Evolutionary conservation across 2,888 invertebrate genomes (phyloP).

Genomic region (Periphyllus acericola): DNA sequence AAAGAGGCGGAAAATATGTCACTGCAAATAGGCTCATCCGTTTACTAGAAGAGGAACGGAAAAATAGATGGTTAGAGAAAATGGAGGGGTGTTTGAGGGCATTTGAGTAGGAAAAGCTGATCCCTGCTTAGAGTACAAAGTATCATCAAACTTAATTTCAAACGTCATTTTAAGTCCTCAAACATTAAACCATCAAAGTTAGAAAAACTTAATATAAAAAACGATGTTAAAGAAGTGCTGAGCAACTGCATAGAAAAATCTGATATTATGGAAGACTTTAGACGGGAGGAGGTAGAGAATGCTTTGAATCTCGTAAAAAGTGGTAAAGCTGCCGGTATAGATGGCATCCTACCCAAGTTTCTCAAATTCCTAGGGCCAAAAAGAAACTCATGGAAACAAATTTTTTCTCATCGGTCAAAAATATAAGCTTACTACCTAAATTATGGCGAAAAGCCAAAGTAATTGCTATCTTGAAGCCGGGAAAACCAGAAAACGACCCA

Average conservation of each 20-base stretch:
- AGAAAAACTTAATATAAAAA: not conserved
- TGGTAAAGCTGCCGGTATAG: no score
- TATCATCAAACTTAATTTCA: not conserved
- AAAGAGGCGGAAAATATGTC: not conserved
- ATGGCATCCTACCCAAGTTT: not conserved
- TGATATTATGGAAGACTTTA: not conserved
- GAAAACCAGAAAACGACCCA: no score
- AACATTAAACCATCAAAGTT: not conserved
- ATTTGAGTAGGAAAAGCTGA: constrained; percentile 5
- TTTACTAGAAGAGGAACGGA: not conserved
- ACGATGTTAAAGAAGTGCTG: not conserved
- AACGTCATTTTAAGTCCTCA: not conserved
- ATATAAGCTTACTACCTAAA: not conserved
- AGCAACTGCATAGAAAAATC: not conserved
- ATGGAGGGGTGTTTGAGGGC: not conserved
- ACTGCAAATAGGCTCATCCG: not conserved
- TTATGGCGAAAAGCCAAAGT: no score
- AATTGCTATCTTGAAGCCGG: no score
- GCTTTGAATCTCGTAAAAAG: no score
- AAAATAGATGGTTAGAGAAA: not conserved
- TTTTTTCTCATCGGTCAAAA: not conserved
- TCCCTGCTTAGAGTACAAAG: not conserved
- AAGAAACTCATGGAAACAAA: not conserved
- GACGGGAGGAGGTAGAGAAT: no score
- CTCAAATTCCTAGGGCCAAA: constrained; percentile 3